Evolutionary conservation across 2,113 vertebrate species (phyloP), one percentile per base, ranked within the genome.

Genomic region (Chionomys nivalis): DNA sequence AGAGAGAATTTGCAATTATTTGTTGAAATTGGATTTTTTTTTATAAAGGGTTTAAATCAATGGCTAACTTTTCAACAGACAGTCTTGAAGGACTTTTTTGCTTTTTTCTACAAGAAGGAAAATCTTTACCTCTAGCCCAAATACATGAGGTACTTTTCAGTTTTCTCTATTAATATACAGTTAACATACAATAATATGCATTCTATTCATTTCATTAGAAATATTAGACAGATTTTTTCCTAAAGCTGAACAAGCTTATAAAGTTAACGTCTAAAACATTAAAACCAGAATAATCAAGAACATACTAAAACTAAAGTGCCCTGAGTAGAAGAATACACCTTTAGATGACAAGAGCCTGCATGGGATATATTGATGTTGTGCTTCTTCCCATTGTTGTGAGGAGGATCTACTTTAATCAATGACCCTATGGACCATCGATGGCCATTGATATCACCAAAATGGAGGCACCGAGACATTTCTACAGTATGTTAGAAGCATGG

Each of bases 1-100:
- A 97, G 88, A 97, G 81, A 94, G 81, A 94, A 81, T 63, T 65
- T 90, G 65, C 89, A 97, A 90, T 93, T 95, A 95, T 86, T 92
- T 90, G 65, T 58, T 90, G 81, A 92, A 96, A 92, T 89, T 89
- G 21, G 81, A 85, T 63, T 70, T 87, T 93, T 93, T 94, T 95
- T 76, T 14, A 88, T n/a, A 89, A 95, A 33, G 58, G 36, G 23
- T 93, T 96, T 95, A 65, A 87, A 81, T 96, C 47, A 90, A 81
- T 94, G 76, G 24, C 28, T 88, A 61, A 95, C 24, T 52, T 61
- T 82, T 94, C 79, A 76, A 73, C 68, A 44, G 44, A 70, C 33
- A 85, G 23, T 93, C 61, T 65, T 63, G 72, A 90, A 79, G 26
- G 28, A 79, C 11, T 42, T 55, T 81, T 36, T 19, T 68, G 83